These are phyloP conservation scores for Melanotaenia pygmaea DNA, from an alignment of 2,797 vertebrate genomes.

Conservation along the genomic window DNA sequence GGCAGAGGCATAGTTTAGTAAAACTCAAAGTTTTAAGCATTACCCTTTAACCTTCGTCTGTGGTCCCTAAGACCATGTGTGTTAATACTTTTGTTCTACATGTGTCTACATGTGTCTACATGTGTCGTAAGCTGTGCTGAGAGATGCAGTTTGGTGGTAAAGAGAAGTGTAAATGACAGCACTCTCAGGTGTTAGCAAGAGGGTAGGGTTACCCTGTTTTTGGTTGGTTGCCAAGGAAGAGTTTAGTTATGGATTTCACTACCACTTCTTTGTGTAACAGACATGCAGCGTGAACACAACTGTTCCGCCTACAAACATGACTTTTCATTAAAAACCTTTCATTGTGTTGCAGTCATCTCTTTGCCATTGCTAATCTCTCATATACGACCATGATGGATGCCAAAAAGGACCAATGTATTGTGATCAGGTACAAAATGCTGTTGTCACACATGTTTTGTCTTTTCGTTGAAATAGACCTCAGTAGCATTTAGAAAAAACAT, in stretches of 20 bases:
- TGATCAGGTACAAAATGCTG: constrained; percentile 90
- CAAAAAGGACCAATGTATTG: constrained; percentile 97
- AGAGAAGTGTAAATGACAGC: constrained; percentile 62
- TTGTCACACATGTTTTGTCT: background rate
- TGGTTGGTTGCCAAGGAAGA: constrained; percentile 69
- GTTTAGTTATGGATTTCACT: constrained; percentile 68
- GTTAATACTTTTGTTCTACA: constrained; percentile 4
- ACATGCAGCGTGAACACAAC: constrained; percentile 2
- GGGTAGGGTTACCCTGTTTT: constrained; percentile 61
- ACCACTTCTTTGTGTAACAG: constrained; percentile 37
- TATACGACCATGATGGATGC: constrained; percentile 96
- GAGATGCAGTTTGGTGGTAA: constrained; percentile 28
- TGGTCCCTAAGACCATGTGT: constrained; percentile 9
- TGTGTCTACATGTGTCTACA: constrained; percentile 33
- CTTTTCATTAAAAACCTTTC: constrained; percentile 22
- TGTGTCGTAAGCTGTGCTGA: constrained; percentile 31
- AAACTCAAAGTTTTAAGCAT: background rate
- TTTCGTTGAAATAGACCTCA: background rate
- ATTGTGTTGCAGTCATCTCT: constrained; percentile 89
- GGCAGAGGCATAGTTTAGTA: background rate
- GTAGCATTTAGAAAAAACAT: too few species aligned
- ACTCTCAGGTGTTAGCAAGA: constrained; percentile 65
- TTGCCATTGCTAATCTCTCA: constrained; percentile 93
- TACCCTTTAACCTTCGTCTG: constrained; percentile 13
- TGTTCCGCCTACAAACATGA: background rate